phyloP scores from a whole-genome alignment of 1,140 invertebrate genomes.

The Arion vulgaris region DNA sequence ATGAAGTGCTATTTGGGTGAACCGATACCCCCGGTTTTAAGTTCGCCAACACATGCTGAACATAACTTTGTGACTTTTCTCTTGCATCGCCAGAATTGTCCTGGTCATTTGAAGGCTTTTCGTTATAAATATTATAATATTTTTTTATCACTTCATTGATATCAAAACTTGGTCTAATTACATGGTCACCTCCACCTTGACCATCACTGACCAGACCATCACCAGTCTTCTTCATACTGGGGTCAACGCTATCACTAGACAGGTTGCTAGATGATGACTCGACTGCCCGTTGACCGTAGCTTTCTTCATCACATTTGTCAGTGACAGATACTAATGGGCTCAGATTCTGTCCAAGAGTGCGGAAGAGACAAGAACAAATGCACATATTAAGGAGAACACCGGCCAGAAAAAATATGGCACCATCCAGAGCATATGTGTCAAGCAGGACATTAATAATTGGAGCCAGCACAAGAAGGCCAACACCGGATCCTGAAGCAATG shows the following conservation, averaged over 20 bases:
- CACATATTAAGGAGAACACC: slow-evolving; percentile 93
- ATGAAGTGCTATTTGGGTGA: neutral
- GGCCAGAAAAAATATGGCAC: slow-evolving; percentile 78
- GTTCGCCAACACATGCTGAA: neutral
- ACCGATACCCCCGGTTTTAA: neutral
- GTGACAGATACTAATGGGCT: no score
- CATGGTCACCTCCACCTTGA: neutral
- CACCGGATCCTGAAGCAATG: slow-evolving; percentile 95
- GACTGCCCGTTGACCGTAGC: neutral
- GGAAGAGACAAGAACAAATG: slow-evolving; percentile 80
- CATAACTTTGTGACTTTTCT: neutral
- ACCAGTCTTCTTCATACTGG: neutral
- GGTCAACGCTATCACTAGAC: neutral
- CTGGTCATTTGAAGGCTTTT: neutral
- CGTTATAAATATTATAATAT: neutral
- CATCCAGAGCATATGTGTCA: slow-evolving; percentile 80
- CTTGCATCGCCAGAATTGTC: neutral
- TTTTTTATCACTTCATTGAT: neutral
- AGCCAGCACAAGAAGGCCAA: slow-evolving; percentile 84
- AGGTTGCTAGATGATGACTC: neutral
- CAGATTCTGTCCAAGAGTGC: neutral
- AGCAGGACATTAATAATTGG: slow-evolving; percentile 78
- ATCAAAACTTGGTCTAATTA: neutral
- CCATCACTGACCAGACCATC: neutral
- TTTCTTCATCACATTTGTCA: neutral